A percentile compares a stretch with the other conserved stretches of the same genome.
These are phyloP conservation scores for Megalops atlanticus DNA, from an alignment of 2,113 vertebrate species.

Conservation along the genomic window DNA sequence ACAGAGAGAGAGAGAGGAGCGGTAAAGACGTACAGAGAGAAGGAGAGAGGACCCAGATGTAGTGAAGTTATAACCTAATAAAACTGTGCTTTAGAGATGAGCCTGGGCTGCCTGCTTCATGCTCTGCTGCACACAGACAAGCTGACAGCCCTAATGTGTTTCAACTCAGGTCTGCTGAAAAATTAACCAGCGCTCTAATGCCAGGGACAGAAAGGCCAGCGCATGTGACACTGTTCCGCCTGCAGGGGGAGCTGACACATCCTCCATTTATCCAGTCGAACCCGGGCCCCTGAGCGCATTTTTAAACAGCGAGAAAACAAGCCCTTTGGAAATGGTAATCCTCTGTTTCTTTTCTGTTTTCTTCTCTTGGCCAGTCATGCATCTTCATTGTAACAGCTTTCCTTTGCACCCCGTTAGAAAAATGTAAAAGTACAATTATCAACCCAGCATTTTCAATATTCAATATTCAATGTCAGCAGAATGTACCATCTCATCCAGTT, in stretches of 20 bases:
- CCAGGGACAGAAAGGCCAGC: conserved; percentile 17
- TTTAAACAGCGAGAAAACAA: not conserved
- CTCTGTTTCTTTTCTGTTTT: not conserved
- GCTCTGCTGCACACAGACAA: conserved; percentile 17
- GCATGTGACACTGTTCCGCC: not conserved
- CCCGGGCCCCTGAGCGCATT: not conserved
- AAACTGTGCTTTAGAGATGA: conserved; percentile 13
- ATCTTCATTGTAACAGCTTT: not conserved
- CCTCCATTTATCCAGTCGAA: not conserved
- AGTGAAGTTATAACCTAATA: conserved; percentile 25
- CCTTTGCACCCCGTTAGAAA: not conserved
- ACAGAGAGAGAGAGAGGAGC: not conserved
- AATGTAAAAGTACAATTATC: no score
- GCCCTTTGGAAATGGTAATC: not conserved
- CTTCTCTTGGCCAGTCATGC: not conserved
- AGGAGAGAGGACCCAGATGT: not conserved
- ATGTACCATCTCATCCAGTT: no score
- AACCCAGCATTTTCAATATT: not conserved
- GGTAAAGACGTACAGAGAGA: not conserved
- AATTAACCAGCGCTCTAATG: conserved; percentile 17
- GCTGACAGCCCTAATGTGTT: conserved; percentile 33
- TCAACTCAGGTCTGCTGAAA: conserved; percentile 33
- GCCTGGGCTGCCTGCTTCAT: conserved; percentile 23
- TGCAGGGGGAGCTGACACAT: not conserved
- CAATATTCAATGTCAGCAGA: no score